phyloP scores from a whole-genome alignment of 2,113 vertebrate genomes.

The Ursus arctos region DNA sequence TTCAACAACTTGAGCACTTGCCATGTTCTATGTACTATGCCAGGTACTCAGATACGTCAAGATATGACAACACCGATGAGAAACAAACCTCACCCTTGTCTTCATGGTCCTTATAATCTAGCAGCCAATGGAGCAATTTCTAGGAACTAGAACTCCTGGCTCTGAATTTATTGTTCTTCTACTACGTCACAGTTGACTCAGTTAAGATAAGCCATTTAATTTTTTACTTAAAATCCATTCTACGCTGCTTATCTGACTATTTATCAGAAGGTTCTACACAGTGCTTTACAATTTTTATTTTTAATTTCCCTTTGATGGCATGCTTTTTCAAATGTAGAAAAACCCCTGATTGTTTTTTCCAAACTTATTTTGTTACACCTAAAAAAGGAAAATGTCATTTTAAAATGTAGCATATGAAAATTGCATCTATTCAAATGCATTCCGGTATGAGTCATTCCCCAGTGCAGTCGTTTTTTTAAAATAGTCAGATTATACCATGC shows the following conservation, averaged over 20 bases:
- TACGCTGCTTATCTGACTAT: not conserved
- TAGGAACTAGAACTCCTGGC: not conserved
- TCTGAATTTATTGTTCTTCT: not conserved
- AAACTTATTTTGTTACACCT: not conserved
- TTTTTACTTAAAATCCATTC: slow-evolving; percentile 6
- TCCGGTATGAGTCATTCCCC: slow-evolving; percentile 19
- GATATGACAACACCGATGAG: not conserved
- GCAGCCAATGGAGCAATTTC: not conserved
- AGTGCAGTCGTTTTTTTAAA: not conserved
- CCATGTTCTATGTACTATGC: not conserved
- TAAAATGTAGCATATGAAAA: slow-evolving; percentile 11
- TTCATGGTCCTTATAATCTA: not conserved
- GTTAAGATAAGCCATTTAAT: not conserved
- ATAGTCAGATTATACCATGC: not conserved
- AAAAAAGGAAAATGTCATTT: slow-evolving; percentile 34
- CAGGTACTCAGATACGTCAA: not conserved
- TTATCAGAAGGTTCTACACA: not conserved
- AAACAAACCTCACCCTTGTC: not conserved
- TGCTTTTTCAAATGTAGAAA: not conserved
- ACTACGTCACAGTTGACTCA: not conserved
- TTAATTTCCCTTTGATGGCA: slow-evolving; percentile 17
- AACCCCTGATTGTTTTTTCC: not conserved
- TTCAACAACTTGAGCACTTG: not conserved
- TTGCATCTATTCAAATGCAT: not conserved
- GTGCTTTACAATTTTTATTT: not conserved